These are phyloP conservation scores for Imbricaverruca yamaguchii DNA, from an alignment of 2,888 invertebrate species.

Conservation along the genomic window DNA sequence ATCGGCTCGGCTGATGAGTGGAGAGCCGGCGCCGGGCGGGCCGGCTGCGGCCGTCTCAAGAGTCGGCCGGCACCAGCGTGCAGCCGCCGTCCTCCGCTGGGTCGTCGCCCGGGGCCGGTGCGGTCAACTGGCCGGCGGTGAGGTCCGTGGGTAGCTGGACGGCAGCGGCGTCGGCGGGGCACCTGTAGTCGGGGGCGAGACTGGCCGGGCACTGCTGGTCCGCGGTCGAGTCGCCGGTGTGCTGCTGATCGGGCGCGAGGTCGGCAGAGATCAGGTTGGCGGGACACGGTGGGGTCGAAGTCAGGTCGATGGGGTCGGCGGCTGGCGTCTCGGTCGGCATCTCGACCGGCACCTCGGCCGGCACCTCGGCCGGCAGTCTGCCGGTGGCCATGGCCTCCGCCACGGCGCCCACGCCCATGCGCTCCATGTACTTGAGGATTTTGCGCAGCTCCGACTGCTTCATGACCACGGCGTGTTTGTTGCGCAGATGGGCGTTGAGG, in stretches of 20 bases:
- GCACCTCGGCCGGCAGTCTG: not conserved
- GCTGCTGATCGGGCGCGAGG: too few relatives aligned
- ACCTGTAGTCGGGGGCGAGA: too few relatives aligned
- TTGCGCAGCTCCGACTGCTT: slow-evolving; percentile 13
- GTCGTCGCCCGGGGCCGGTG: not conserved
- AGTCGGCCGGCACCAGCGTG: not conserved
- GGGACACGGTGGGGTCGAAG: too few relatives aligned
- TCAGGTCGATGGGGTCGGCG: too few relatives aligned
- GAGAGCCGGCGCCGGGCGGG: not conserved
- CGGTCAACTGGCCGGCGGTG: not conserved
- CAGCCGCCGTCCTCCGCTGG: not conserved
- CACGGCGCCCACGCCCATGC: not conserved
- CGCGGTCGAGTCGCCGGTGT: too few relatives aligned
- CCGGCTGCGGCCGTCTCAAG: not conserved
- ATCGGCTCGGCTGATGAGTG: not conserved
- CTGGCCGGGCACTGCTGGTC: too few relatives aligned
- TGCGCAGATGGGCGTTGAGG: slow-evolving; percentile 15
- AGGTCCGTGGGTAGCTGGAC: too few relatives aligned
- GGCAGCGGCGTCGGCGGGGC: too few relatives aligned
- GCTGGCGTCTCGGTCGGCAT: too few relatives aligned
- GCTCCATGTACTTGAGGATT: slow-evolving; percentile 15
- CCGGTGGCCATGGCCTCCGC: not conserved
- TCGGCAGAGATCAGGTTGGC: too few relatives aligned
- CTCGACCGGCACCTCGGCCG: not conserved
- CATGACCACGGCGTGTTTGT: slow-evolving; percentile 6